Percentiles rank a stretch among this genome's conserved stretches.
phyloP scores from a whole-genome alignment of 2,797 vertebrate species.

The Enteromius fasciolatus region DNA sequence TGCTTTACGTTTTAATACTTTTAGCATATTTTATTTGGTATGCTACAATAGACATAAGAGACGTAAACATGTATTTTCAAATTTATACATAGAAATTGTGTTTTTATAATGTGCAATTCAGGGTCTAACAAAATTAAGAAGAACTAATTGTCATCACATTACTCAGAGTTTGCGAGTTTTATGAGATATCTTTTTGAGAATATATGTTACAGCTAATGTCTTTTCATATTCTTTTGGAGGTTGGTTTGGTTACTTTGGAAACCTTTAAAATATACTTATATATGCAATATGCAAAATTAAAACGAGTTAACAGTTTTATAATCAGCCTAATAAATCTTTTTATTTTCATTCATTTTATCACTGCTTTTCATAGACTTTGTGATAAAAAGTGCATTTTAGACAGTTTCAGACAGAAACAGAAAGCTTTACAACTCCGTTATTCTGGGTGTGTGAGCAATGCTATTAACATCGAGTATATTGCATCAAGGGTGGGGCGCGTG shows the following conservation, averaged over 20 bases:
- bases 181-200: not conserved
- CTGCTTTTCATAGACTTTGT: not conserved
- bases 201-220: not conserved
- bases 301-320: not conserved
- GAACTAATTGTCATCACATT: not conserved
- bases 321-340: not conserved
- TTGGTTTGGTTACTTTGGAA: not conserved
- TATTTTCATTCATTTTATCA: conserved; percentile 6
- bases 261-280: not conserved
- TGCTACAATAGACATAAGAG: not conserved
- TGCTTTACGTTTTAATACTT: not conserved
- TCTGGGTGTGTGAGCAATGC: conserved; percentile 81
- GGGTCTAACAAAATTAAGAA: not conserved
- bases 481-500: conserved; percentile 77
- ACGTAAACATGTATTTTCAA: not conserved
- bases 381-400: not conserved
- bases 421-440: conserved; percentile 64
- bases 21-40: not conserved
- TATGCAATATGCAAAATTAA: not conserved
- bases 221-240: not conserved
- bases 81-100: not conserved
- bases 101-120: not conserved
- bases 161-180: not conserved
- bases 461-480: conserved; percentile 83
- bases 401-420: not conserved